Percentiles rank a stretch among this genome's conserved stretches.
phyloP scores from a whole-genome alignment of 2,113 vertebrate species.

The Laticauda laticaudata region DNA sequence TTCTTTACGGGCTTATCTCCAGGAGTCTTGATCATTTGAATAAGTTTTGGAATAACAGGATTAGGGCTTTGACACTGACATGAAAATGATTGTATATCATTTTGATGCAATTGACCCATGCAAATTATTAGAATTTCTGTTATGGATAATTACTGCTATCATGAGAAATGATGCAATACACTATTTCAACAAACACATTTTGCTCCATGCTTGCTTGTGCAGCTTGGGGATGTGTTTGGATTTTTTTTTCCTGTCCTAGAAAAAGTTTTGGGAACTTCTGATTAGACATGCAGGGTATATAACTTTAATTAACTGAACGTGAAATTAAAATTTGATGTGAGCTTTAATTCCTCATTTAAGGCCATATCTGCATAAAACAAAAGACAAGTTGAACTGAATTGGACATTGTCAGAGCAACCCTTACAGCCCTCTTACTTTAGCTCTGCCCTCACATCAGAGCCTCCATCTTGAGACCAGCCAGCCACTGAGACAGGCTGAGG shows the following conservation, averaged over 20 bases:
- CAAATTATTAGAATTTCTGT: neutral
- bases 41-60: neutral
- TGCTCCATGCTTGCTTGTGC: neutral
- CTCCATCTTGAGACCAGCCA: neutral
- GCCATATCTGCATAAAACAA: neutral
- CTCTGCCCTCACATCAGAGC: neutral
- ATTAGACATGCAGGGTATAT: neutral
- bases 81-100: neutral
- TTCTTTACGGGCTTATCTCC: fast-evolving
- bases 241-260: too few species aligned
- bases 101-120: neutral
- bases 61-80: neutral
- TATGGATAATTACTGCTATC: neutral
- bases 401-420: neutral
- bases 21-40: neutral
- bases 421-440: neutral
- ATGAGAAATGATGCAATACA: neutral
- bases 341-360: neutral
- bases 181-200: neutral
- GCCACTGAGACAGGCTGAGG: neutral
- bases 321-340: neutral
- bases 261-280: neutral
- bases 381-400: neutral
- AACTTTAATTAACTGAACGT: neutral
- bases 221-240: neutral